Conservation (phyloP, 1,140 invertebrate genomes). For the Drosophila rufa region DNA sequence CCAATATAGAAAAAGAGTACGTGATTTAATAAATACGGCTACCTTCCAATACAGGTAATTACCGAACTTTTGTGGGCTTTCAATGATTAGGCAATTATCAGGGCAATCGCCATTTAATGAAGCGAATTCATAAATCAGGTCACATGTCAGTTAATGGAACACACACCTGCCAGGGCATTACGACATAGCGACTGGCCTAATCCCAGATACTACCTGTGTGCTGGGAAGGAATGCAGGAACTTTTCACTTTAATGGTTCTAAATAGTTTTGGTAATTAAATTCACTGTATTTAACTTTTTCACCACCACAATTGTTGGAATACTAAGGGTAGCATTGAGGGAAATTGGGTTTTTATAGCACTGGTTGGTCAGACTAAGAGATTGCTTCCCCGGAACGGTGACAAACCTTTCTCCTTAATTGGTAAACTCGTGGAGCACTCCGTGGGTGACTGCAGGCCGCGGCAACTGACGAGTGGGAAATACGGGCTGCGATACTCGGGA, state of each 20-base stretch:
- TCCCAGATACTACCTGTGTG: constrained; percentile 4
- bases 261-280: not conserved
- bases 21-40: constrained; percentile 12
- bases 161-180: constrained; percentile 8
- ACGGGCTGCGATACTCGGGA: constrained; percentile 27
- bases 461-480: constrained; percentile 59
- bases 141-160: constrained; percentile 54
- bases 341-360: constrained; percentile 3
- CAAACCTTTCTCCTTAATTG: constrained; percentile 78
- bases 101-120: constrained; percentile 49
- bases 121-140: constrained; percentile 51
- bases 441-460: constrained; percentile 49
- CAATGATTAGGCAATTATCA: constrained; percentile 65
- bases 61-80: constrained; percentile 29
- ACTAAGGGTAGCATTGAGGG: not conserved
- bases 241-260: not conserved
- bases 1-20: not conserved
- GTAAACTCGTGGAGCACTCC: constrained; percentile 28
- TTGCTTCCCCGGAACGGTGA: not conserved
- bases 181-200: not conserved
- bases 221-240: not conserved
- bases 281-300: not conserved
- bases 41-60: constrained; percentile 25
- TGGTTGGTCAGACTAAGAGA: constrained; percentile 1
- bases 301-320: not conserved